Base-by-base conservation (phyloP, 64 coral and sea anemone genomes). In the Montipora capricornis region DNA sequence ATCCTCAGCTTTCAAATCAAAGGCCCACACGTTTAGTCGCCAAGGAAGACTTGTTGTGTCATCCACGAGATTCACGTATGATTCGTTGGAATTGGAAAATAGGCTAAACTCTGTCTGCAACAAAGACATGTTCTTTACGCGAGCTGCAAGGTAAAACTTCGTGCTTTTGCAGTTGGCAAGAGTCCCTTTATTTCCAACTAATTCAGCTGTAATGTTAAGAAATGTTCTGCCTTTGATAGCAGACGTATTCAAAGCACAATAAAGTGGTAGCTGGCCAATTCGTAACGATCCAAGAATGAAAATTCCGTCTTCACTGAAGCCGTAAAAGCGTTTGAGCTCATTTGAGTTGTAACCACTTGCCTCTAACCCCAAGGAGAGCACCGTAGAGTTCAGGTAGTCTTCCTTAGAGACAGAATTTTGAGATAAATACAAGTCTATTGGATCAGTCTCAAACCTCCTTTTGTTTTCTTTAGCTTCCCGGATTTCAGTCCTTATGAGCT, bases 1-100 rank as follows among this genome's bases (percentile, higher is more conserved):
- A 29, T 87, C 73, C 24, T 75, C 75, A 81, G 87, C 78, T 8
- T 67, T 20, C 20, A 78, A 50, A 50, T 74, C 81, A 20, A 93
- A 86, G 8, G 82, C 61, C 51, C 82, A 78, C 17, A 62, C 82
- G 59, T 79, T 93, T 44, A 29, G 47, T 48, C 91, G 91, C 91
- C 91, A 93, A 62, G 81, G 69, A 68, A 93, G 81, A 19, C 26
- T 46, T 0, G 91, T 84, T 13, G 69, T 53, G 16, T 16, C 37
- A 68, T 93, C 91, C 15, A 79, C 75, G 5, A 93, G 49, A 66
- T 20, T 66, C 37, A 93, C 57, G 6, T 87, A 55, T 17, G 91
- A 78, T 16, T 77, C 47, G 3, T 19, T 78, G 4, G 75, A 77
- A 50, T 83, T 93, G 13, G 52, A 6, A 51, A 93, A 60, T 0